Evolutionary conservation across 2,888 invertebrate species (phyloP).

Genomic region (Lithophane ornitopus): DNA sequence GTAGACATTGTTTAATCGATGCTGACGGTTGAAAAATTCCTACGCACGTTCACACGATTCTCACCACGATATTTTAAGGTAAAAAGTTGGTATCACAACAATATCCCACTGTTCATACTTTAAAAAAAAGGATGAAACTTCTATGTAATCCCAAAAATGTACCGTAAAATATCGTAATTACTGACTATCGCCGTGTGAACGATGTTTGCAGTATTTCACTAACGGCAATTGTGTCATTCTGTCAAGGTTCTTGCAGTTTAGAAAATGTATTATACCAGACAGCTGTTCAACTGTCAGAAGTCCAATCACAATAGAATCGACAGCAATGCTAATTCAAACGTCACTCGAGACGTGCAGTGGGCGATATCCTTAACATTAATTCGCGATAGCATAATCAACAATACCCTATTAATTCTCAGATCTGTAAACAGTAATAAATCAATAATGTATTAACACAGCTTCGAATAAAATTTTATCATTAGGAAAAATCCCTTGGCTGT

Average conservation of each 20-base stretch:
- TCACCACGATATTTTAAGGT: not conserved
- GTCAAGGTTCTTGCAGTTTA: not conserved
- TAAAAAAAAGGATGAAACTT: not conserved
- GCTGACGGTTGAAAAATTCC: not conserved
- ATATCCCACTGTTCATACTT: not conserved
- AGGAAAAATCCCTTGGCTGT: conserved; percentile 19
- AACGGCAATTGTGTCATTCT: not conserved
- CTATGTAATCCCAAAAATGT: not conserved
- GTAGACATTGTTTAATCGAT: not conserved
- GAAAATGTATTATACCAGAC: not conserved
- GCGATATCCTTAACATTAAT: conserved; percentile 24
- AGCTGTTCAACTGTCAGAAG: not conserved
- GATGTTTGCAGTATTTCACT: not conserved
- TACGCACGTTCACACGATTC: not conserved
- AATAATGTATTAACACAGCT: conserved; percentile 20
- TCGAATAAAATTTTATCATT: conserved; percentile 13
- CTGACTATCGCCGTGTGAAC: not conserved
- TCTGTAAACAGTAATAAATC: conserved; percentile 49
- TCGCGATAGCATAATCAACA: conserved; percentile 33
- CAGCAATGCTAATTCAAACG: conserved; percentile 19
- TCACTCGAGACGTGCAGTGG: conserved; percentile 25
- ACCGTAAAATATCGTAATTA: not conserved
- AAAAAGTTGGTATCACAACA: not conserved
- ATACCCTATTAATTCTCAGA: conserved; percentile 42
- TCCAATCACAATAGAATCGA: not conserved